Base-by-base conservation (phyloP, 64 coral and sea anemone species). In the Cladopsammia gracilis region DNA sequence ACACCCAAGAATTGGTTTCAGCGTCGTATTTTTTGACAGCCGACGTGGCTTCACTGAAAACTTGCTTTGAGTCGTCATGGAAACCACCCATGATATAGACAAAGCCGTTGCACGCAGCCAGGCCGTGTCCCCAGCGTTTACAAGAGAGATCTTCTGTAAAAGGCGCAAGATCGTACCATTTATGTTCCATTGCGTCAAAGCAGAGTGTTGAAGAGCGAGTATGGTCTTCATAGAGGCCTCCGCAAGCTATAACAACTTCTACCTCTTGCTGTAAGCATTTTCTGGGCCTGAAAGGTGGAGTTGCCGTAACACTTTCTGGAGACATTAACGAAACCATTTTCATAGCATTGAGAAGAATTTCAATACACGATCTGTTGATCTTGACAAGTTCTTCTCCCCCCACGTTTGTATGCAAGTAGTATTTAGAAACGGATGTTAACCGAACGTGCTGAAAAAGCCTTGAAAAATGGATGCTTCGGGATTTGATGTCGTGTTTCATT, bases 131-230 rank as follows among this genome's bases (percentile, higher is more conserved):
- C 49, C 78, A 79, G 9, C 75, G 75, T 42, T 56, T 68, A 20
- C 24, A 25, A 16, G 9, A 19, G 45, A 18, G 48, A 49, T 75
- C 72, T 47, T 49, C 15, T 15, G 44, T 7, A n/a, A n/a, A n/a
- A 25, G 88, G 20, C 13, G 70, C 64, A 50, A 90, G 48, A 14
- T 90, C 75, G n/a, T 90, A 90, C 88, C 76, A 80, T 15, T 19
- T 49, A 19, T 70, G 70, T 20, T 81, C 14, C 10, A 34, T 60
- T n/a, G 88, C 61, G 3, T 50, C 62, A 51, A 48, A 90, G 24
- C 76, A 81, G 2, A 81, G 34, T 16, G 61, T 76, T 1, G 75
- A 56, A 64, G 62, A 77, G 5, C 50, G 75, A 65, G 22, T 1
- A 34, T 57, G 16, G 34, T 71, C 59, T 6, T 23, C 57, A 26